These are phyloP conservation scores for Dasyprocta punctata DNA, from an alignment of 2,113 vertebrate genomes.

Conservation along the genomic window DNA sequence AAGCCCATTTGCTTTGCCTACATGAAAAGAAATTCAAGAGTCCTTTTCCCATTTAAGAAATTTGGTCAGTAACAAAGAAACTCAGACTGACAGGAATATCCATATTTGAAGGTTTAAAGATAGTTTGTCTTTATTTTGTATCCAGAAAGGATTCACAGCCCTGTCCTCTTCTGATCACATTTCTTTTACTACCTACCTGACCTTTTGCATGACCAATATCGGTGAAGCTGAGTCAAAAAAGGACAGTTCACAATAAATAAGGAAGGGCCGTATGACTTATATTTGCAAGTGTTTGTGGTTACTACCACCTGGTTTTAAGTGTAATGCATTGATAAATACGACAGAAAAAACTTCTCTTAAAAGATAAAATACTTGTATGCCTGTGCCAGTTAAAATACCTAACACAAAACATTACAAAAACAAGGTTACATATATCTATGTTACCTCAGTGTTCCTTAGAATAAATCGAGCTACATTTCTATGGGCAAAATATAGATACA, in stretches of 20 bases:
- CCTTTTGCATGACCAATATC: too few relatives aligned
- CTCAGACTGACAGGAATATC: neutral
- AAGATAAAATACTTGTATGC: too few relatives aligned
- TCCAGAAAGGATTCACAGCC: too few relatives aligned
- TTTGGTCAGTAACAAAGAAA: neutral
- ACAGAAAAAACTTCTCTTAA: neutral
- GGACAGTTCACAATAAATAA: too few relatives aligned
- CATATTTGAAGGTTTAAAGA: neutral
- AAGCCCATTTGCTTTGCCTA: too few relatives aligned
- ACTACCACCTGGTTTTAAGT: neutral
- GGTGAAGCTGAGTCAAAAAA: too few relatives aligned
- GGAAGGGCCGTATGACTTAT: neutral
- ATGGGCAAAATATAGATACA: neutral
- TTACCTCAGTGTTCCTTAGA: rapidly evolving
- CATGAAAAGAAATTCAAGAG: too few relatives aligned
- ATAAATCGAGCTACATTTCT: neutral
- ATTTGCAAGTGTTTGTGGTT: neutral
- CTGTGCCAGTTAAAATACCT: neutral
- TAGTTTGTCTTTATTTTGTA: too few relatives aligned
- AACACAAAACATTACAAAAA: neutral
- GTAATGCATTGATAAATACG: neutral
- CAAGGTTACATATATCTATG: neutral
- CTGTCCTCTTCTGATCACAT: too few relatives aligned
- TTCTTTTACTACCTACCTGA: too few relatives aligned
- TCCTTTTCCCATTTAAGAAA: neutral